phyloP scores from a whole-genome alignment of 2,888 invertebrate genomes.

The Pycnomerus fuliginosus region DNA sequence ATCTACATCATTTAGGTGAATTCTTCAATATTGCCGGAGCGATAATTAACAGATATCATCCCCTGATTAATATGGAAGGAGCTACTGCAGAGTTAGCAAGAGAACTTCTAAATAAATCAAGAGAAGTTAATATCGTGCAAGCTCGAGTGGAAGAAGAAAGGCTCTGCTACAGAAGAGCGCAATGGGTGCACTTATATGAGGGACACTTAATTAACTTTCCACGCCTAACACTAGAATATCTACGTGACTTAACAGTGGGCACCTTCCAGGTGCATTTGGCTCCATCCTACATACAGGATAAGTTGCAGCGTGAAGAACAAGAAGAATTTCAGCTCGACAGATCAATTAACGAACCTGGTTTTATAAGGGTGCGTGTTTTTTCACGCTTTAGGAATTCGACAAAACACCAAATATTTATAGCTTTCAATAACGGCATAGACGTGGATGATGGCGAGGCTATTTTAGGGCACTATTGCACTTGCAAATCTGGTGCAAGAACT shows the following conservation, averaged over 20 bases:
- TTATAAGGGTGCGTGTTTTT: conserved; percentile 1
- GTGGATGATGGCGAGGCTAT: neutral
- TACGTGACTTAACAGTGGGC: neutral
- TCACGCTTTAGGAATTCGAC: conserved; percentile 6
- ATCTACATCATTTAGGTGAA: conserved; percentile 8
- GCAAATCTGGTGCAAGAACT: conserved; percentile 13
- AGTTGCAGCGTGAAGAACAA: neutral
- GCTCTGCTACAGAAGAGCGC: neutral
- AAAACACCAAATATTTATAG: conserved; percentile 3
- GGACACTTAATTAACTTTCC: neutral
- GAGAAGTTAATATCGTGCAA: conserved; percentile 7
- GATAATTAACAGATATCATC: conserved; percentile 6
- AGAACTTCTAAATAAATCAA: conserved; percentile 4
- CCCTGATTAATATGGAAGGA: conserved; percentile 9
- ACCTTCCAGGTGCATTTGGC: neutral
- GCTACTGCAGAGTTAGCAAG: conserved; percentile 9
- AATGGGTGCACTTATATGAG: neutral
- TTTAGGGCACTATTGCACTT: conserved; percentile 11
- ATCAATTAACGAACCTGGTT: neutral
- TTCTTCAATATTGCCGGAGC: conserved; percentile 1
- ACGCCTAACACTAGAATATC: neutral
- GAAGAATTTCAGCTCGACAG: neutral
- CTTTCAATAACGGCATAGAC: neutral
- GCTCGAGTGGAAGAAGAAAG: conserved; percentile 9
- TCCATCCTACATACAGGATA: conserved; percentile 1